Evolutionary conservation across 1,140 invertebrate genomes (phyloP), one percentile per base, ranked within the genome.

Genomic region (Popillia japonica): DNA sequence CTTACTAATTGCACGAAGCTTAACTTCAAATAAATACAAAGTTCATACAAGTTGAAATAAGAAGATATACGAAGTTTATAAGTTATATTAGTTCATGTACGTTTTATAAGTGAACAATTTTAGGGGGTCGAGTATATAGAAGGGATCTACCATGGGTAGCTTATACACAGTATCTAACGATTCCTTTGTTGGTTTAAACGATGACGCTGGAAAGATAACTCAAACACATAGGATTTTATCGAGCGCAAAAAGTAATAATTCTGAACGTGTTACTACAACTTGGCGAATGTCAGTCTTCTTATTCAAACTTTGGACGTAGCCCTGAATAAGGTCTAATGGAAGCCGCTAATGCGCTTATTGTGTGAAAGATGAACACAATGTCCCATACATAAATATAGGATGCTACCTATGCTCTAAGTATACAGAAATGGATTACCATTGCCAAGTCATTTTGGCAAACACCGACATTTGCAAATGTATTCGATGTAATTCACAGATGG

Each of bases 301-400:
- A 68, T 68, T 68, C 61, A 68, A 27, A 68, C 22, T 23, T 1
- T 20, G 61, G 27, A 68, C 27, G 61, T 68, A 22, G 61, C 61
- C 14, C 61, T 61, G 75, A 76, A 76, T 76, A 34, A 22, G 41
- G 55, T 44, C 48, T 76, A 76, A 76, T 76, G 75, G 75, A 76
- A 76, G 59, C 75, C n/a, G 75, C 75, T 76, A 76, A 76, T 76
- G 75, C 75, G 75, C 40, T 61, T 61, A 76, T 76, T 76, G 75
- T 76, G 75, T 48, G 59, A 76, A 76, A 61, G 48, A 20, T 61
- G 75, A 76, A 76, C 59, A 61, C 75, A 75, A 61, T 61, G 42
- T 34, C 20, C 59, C 23, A 59, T 40, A 61, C 23, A 68, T 68
- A 34, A 68, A 34, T 22, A 22, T 34, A 64, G 48, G 75, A 76